A percentile compares a stretch with the other conserved stretches of the same genome.
Conservation (phyloP, 1,140 invertebrate species). For the Himalopsyche phryganea region DNA sequence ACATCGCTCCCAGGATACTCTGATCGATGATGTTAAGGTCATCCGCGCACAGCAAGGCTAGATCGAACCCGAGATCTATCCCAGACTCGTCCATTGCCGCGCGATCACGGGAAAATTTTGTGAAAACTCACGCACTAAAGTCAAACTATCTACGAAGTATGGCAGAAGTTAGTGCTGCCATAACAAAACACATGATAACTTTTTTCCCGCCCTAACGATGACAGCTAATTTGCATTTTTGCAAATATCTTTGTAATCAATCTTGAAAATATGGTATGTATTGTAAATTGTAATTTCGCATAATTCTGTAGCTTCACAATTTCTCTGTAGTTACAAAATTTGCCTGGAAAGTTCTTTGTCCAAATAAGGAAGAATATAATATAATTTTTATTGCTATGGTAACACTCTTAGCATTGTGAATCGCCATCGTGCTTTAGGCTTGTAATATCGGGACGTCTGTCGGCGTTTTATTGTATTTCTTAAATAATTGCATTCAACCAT, state of each 20-base stretch:
- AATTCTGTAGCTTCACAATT: too few relatives aligned
- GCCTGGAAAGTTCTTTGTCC: too few relatives aligned
- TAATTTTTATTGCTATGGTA: too few relatives aligned
- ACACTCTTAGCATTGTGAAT: too few relatives aligned
- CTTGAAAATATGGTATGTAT: too few relatives aligned
- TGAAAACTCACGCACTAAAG: conserved; percentile 28
- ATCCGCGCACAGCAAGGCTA: conserved; percentile 58
- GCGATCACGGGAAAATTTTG: conserved; percentile 24
- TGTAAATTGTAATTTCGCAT: too few relatives aligned
- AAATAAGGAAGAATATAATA: too few relatives aligned
- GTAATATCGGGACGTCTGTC: too few relatives aligned
- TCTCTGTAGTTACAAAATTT: too few relatives aligned
- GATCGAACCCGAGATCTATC: conserved; percentile 69
- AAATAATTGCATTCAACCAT: conserved; percentile 51
- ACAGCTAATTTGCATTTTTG: conserved; percentile 11
- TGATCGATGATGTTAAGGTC: conserved; percentile 50
- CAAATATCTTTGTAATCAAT: too few relatives aligned
- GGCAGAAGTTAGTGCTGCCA: conserved; percentile 9
- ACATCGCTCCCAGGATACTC: conserved; percentile 55
- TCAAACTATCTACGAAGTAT: conserved; percentile 20
- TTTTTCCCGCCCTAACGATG: conserved; percentile 14
- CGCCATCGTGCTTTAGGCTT: too few relatives aligned
- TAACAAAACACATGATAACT: conserved; percentile 22
- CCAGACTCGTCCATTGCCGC: conserved; percentile 62
- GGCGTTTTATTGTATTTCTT: conserved; percentile 5